phyloP scores from a whole-genome alignment of 2,113 vertebrate species.

The Sinocyclocheilus rhinocerous region DNA sequence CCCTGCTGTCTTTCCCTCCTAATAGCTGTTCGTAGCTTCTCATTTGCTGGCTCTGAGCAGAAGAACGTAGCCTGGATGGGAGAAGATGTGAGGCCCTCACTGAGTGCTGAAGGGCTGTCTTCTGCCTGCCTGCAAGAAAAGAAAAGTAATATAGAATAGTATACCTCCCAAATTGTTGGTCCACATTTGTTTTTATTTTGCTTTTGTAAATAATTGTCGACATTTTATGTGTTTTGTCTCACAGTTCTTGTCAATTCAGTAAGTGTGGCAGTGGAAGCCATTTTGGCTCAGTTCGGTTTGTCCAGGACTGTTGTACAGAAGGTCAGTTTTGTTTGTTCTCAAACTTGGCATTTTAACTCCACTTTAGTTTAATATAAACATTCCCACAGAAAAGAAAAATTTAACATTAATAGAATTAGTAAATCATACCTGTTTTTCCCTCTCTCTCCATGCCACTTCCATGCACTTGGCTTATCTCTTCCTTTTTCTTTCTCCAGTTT shows the following conservation, averaged over 20 bases:
- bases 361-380: neutral
- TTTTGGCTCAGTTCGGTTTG: conserved; percentile 88
- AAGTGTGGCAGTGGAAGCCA: conserved; percentile 88
- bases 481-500: conserved; percentile 58
- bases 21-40: conserved; percentile 80
- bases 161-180: neutral
- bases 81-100: conserved; percentile 66
- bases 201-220: neutral
- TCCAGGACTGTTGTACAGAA: conserved; percentile 92
- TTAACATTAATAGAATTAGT: neutral
- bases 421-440: conserved; percentile 12
- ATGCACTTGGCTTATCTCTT: conserved; percentile 50
- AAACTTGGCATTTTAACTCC: neutral
- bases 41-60: conserved; percentile 76
- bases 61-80: conserved; percentile 76
- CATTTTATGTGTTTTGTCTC: conserved; percentile 20
- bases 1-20: conserved; percentile 55
- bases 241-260: conserved; percentile 85
- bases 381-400: neutral
- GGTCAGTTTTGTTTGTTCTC: conserved; percentile 72
- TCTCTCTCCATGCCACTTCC: conserved; percentile 42
- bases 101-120: conserved; percentile 67
- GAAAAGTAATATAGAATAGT: conserved; percentile 74
- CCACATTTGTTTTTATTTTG: neutral
- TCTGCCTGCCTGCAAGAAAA: conserved; percentile 81